Base-by-base conservation (phyloP, 1,140 invertebrate species). In the Spodoptera frugiperda region DNA sequence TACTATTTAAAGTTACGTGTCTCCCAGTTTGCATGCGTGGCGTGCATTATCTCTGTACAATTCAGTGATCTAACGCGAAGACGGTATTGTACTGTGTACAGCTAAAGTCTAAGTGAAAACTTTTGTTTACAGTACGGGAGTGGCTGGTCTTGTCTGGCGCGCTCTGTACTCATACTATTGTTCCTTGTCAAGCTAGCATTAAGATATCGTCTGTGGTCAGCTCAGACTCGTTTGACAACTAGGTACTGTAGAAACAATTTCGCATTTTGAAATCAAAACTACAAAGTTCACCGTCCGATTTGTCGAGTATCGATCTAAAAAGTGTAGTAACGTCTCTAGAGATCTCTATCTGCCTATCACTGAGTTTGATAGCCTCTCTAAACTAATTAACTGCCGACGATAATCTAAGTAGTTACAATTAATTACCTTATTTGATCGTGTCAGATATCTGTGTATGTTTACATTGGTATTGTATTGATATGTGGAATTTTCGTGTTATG, bases 1-100 rank as follows among this genome's bases (percentile, higher is more conserved):
- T 82, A 81, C 68, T 84, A 79, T 78, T 80, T 78, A 21, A 63
- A 21, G 75, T 84, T 80, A 81, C 82, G 78, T 84, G 80, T 73
- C 74, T 77, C 68, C 30, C 74, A 77, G 76, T 77, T 71, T 72
- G 70, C 59, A 73, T 72, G 44, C 78, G 70, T 63, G 54, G 70
- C 44, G 33, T 68, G 65, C 59, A 76, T 72, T 76, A 72, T 73
- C 59, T 67, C 19, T 65, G 9, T 55, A 33, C 39, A 65, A 46
- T 65, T 21, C 39, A 65, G 61, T 65, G 61, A 48, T 65, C 61
- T 65, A 65, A 65, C 61, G 39, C 15, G 39, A 15, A 55, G 51
- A 71, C 33, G 33, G 68, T 54, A 25, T 25, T 25, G 25, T 25
- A 21, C 54, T 55, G 39, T 25, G 25, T 25, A 21, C 54, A 71